These are phyloP conservation scores for Helicoverpa assulta DNA, from an alignment of 2,888 invertebrate species.

Conservation along the genomic window DNA sequence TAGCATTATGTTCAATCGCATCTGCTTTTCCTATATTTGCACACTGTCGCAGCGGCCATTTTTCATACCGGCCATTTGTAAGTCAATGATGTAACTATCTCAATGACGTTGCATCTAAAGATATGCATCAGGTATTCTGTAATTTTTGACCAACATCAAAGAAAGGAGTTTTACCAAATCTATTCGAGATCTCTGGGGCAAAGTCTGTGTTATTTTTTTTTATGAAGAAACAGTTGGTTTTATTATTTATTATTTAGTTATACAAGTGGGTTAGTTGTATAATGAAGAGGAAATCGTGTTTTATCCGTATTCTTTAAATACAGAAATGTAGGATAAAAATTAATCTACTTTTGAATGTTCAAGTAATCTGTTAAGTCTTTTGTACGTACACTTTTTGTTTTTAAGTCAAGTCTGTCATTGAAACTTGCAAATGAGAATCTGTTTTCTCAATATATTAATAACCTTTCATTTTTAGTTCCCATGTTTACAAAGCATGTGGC, in stretches of 20 bases:
- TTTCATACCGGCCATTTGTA: conserved; percentile 44
- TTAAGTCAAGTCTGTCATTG: too few species aligned
- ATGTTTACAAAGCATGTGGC: neutral
- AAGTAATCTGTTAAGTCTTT: too few species aligned
- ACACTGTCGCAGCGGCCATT: conserved; percentile 30
- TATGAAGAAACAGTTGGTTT: neutral
- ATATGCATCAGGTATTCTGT: neutral
- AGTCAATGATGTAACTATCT: conserved; percentile 27
- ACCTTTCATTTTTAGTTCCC: too few species aligned
- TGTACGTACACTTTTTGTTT: too few species aligned
- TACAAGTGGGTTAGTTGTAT: conserved; percentile 1
- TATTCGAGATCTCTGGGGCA: neutral
- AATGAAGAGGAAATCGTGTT: neutral
- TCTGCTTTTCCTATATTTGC: conserved; percentile 55
- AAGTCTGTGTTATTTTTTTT: neutral
- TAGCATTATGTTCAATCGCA: conserved; percentile 49
- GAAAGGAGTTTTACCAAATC: neutral
- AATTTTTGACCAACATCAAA: neutral
- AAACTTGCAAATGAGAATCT: too few species aligned
- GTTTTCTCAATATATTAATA: too few species aligned
- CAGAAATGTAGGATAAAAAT: neutral
- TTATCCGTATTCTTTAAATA: neutral
- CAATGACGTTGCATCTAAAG: conserved; percentile 6
- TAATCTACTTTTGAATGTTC: too few species aligned
- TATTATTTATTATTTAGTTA: neutral